Conservation (phyloP, 1,140 invertebrate species). For the Aphelinus certus region DNA sequence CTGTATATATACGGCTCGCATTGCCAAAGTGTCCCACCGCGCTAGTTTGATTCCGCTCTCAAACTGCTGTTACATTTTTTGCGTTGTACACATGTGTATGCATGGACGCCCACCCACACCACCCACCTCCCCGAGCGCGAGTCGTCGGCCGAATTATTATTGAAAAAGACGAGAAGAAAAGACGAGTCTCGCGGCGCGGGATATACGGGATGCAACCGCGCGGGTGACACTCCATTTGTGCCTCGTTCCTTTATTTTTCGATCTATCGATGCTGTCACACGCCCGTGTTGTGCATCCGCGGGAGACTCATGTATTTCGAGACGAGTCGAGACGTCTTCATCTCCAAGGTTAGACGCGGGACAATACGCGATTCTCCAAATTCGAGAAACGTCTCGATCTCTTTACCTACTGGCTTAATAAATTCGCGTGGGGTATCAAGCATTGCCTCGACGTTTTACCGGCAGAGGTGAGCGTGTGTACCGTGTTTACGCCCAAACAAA, state of each 20-base stretch:
- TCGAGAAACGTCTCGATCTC: background rate
- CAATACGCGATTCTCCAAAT: background rate
- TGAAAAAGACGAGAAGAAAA: background rate
- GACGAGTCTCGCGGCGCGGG: too few relatives aligned
- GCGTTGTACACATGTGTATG: background rate
- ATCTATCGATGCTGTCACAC: constrained; percentile 50
- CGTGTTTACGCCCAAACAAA: too few relatives aligned
- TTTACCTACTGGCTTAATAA: too few relatives aligned
- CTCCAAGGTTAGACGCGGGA: background rate
- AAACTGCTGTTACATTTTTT: background rate
- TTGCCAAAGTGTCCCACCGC: background rate
- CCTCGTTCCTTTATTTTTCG: constrained; percentile 36
- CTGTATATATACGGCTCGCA: background rate
- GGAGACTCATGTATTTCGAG: background rate
- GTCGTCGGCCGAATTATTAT: background rate
- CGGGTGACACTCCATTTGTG: constrained; percentile 36
- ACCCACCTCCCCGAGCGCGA: background rate
- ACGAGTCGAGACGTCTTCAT: constrained; percentile 25
- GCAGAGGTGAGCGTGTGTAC: too few relatives aligned
- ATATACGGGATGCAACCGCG: background rate
- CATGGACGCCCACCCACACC: background rate
- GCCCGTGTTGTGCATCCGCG: constrained; percentile 7
- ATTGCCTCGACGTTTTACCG: too few relatives aligned
- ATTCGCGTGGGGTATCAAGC: too few relatives aligned
- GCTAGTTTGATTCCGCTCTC: constrained; percentile 8